Evolutionary conservation across 2,888 invertebrate species (phyloP), one percentile per base, ranked within the genome.

Genomic region (Osmoderma eremita): DNA sequence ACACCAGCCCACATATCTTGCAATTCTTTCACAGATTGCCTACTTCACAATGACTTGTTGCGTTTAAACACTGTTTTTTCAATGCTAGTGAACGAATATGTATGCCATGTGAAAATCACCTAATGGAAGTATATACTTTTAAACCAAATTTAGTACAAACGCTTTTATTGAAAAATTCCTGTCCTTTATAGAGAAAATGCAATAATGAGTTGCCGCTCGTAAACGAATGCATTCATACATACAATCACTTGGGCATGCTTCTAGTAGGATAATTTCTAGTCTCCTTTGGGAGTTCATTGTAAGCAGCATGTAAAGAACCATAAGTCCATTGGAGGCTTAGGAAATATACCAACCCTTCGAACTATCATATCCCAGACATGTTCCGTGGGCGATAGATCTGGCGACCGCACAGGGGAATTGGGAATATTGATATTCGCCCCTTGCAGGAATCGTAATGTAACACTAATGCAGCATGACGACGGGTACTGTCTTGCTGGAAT

Each of bases 331-430:
- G 41, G 12, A 41, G 13, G 2, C 2, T 41, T 13, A 41, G 41
- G 13, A 3, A 2, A 13, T 10, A 41, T 41, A 41, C 41, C 12
- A 12, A 41, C 3, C 41, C n/a, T 12, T 3, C 13, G 13, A 41
- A 3, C 41, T 10, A 41, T 41, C 13, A 41, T 41, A 41, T 41
- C 41, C 41, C 41, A 41, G 41, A 41, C 41, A 41, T 41, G 41
- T 41, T 41, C 12, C 12, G 3, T 41, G 12, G 41, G 41, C 41
- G 41, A 41, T 10, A 41, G 41, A 41, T 41, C 13, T 13, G 41
- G 41, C 12, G 13, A 10, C 8, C 13, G 41, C 8, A 10, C 8
- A 41, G 41, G 41, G 4, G 4, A 41, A 41, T 5, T 3, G 12
- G 12, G 13, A 41, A 41, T 41, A 41, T 41, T 41, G 13, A 13